Percentiles rank a stretch among this genome's conserved stretches.
phyloP scores from a whole-genome alignment of 2,113 vertebrate genomes.

The Dasyprocta punctata region DNA sequence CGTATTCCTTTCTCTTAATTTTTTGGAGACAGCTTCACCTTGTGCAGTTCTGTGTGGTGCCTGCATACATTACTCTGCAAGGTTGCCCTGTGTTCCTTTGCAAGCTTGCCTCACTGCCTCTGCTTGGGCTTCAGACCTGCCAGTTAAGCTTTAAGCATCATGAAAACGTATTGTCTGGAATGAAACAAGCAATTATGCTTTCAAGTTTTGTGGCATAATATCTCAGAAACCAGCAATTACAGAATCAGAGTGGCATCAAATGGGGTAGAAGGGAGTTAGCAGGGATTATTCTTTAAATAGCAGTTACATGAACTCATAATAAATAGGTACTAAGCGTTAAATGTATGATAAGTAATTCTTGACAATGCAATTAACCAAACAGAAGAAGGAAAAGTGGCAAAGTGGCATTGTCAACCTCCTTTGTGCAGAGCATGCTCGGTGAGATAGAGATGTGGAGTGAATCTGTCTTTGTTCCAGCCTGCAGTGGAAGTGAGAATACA shows the following conservation, averaged over 20 bases:
- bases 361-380: slow-evolving; percentile 89
- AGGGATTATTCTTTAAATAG: slow-evolving; percentile 90
- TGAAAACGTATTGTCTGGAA: slow-evolving; percentile 88
- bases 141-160: slow-evolving; percentile 84
- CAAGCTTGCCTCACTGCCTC: slow-evolving; percentile 71
- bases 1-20: neutral
- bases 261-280: slow-evolving; percentile 86
- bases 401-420: slow-evolving; percentile 80
- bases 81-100: slow-evolving; percentile 2
- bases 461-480: neutral
- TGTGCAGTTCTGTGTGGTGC: slow-evolving; percentile 11
- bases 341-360: slow-evolving; percentile 90
- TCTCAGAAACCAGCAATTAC: slow-evolving; percentile 91
- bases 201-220: slow-evolving; percentile 92
- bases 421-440: slow-evolving; percentile 34
- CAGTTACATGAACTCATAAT: slow-evolving; percentile 91
- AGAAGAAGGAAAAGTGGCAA: slow-evolving; percentile 84
- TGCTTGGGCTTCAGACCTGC: slow-evolving; percentile 83
- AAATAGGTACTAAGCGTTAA: slow-evolving; percentile 90
- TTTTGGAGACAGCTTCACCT: neutral
- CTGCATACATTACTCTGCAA: slow-evolving; percentile 60
- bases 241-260: slow-evolving; percentile 88
- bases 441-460: slow-evolving; percentile 7
- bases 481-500: neutral
- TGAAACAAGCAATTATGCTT: slow-evolving; percentile 90